Evolutionary conservation across 2,113 vertebrate genomes (phyloP).

Genomic region (Rhinogobius similis): DNA sequence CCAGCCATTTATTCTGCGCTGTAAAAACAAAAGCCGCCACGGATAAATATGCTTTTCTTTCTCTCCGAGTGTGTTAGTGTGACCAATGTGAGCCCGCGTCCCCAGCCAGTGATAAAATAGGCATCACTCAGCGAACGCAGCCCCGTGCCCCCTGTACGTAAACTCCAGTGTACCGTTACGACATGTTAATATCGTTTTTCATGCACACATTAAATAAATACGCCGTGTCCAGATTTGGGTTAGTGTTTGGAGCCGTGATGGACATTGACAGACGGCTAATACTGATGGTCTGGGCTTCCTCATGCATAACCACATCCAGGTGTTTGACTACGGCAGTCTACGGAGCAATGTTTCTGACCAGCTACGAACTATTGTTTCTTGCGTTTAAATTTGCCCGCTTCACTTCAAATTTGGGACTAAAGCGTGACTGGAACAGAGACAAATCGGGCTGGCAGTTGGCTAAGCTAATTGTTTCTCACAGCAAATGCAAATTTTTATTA

Average conservation of each 20-base stretch:
- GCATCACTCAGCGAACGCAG: conserved; percentile 89
- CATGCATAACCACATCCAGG: conserved; percentile 89
- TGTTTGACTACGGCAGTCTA: conserved; percentile 36
- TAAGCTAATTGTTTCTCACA: too few relatives aligned
- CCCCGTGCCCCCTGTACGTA: conserved; percentile 80
- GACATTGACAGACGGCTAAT: conserved; percentile 86
- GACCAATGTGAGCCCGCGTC: conserved; percentile 86
- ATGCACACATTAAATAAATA: conserved; percentile 3
- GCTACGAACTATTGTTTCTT: not conserved
- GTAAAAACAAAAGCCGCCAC: conserved; percentile 93
- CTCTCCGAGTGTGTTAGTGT: conserved; percentile 77
- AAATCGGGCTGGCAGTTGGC: too few relatives aligned
- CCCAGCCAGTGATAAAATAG: conserved; percentile 89
- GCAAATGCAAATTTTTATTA: too few relatives aligned
- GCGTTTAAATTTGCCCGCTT: too few relatives aligned
- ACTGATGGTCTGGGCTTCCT: conserved; percentile 86
- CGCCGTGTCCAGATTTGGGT: not conserved
- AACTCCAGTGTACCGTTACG: conserved; percentile 62
- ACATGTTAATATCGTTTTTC: conserved; percentile 13
- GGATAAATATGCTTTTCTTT: conserved; percentile 90
- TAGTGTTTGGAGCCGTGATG: conserved; percentile 10
- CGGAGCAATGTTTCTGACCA: not conserved
- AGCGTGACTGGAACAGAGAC: too few relatives aligned
- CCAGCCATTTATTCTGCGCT: conserved; percentile 92
- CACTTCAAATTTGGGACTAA: too few relatives aligned